These are phyloP conservation scores for Nasua narica DNA, from an alignment of 2,797 vertebrate genomes.

Conservation along the genomic window DNA sequence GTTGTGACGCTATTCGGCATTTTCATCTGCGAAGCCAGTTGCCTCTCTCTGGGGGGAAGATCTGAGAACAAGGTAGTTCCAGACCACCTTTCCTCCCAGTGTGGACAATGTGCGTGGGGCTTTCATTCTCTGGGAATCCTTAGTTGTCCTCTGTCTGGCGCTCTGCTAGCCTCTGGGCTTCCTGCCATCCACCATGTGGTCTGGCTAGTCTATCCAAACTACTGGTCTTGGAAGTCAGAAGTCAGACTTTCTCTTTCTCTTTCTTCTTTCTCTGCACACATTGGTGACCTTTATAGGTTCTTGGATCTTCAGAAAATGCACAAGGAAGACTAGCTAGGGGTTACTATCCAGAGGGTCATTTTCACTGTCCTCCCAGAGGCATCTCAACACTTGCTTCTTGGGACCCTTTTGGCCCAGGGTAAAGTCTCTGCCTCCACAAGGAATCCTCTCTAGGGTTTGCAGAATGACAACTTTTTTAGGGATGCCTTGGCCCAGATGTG, in stretches of 20 bases:
- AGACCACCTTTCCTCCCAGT: not conserved
- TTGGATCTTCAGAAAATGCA: not conserved
- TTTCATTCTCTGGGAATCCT: not conserved
- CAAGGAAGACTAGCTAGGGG: not conserved
- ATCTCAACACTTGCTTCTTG: not conserved
- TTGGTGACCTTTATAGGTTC: not conserved
- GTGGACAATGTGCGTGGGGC: accelerated
- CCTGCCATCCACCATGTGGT: not conserved
- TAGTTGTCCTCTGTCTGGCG: accelerated
- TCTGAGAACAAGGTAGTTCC: not conserved
- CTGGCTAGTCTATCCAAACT: not conserved
- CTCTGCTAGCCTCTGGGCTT: not conserved
- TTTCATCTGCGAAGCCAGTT: not conserved
- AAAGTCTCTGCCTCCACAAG: not conserved
- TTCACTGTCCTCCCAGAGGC: not conserved
- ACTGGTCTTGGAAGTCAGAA: not conserved
- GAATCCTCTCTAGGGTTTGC: not conserved
- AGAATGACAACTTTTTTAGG: not conserved
- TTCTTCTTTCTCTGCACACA: not conserved
- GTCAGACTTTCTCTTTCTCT: too few species aligned
- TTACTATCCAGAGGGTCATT: not conserved
- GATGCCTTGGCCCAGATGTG: not conserved
- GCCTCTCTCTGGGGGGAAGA: not conserved
- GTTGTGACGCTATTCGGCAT: not conserved
- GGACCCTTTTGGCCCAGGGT: not conserved